Evolutionary conservation across 2,888 invertebrate species (phyloP), one percentile per base, ranked within the genome.

Genomic region (Meliscaeva auricollis): DNA sequence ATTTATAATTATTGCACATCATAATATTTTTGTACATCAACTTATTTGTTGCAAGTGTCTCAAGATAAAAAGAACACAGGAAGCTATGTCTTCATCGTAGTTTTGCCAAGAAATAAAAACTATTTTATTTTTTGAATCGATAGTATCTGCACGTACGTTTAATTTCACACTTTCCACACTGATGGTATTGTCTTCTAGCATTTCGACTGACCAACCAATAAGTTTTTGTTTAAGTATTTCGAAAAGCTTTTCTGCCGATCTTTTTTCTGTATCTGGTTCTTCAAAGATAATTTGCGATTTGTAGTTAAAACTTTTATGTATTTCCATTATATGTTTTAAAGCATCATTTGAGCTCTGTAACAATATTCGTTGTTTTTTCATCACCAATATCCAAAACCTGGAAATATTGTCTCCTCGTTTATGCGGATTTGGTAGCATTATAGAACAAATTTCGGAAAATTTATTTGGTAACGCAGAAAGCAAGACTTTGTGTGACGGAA

Each of bases 121-220:
- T 7, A 30, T 30, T 46, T 64, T 46, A 5, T 44, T 11, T 3
- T 32, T 46, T 2, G 17, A 17, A 15, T 62, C 13, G 1, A 1
- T 44, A 3, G 30, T 15, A 2, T 64, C 46, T 64, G 6, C 0
- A 30, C 7, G 0, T 4, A 64, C 30, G 44, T 2, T 30, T 44
- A 64, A 46, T 46, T 64, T 15, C 2, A 64, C 7, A 44, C 30
- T 64, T 46, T 64, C 62, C 9, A 44, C 9, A 7, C 8, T 13
- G 2, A 64, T 30, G 7, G 17, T 30, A 13, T 9, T 46, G 8
- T 64, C 30, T 44, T 64, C 9, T 0, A 30, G 11, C 17, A 64
- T 5, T 1, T n/a, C 15, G 11, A 44, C 44, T n/a, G 30, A 7
- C 62, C 62, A 64, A 17, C 30, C 30, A 30, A 17, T 13, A 1